Base-by-base conservation (phyloP, 2,113 vertebrate species). In the Oreochromis tanganicae region DNA sequence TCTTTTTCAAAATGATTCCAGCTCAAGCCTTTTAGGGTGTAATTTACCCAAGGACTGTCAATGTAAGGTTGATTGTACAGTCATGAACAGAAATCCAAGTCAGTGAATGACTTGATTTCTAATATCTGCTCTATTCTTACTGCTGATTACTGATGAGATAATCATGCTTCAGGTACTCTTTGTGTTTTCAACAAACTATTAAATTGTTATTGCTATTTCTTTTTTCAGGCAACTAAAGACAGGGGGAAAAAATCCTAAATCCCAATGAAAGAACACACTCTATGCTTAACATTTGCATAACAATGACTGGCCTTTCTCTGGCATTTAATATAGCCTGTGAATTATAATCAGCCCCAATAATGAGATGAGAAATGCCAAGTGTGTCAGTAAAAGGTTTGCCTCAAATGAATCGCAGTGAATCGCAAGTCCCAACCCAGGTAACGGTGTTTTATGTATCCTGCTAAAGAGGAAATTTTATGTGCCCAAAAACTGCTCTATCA, bases 261-360 rank as follows among this genome's bases (percentile, higher is more conserved):
- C 66, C 55, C 36, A 91, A 93, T 90, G 81, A 92, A 93, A 90
- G 84, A 95, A 95, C 92, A 91, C 87, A 93, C 94, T 95, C 90
- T 94, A 87, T 93, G 85, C 91, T 93, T 90, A 93, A 85, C 87
- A 96, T 96, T 96, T 96, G 94, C 95, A 96, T 96, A 95, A 96
- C 95, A 96, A 96, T 95, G 89, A 85, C 48, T 96, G 95, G 93
- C 95, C 95, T 96, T 96, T 96, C 91, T 85, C 83, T 96, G 96
- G 96, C 96, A 96, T 96, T 96, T 95, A 96, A 94, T 95, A 94
- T 94, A 91, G 87, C 87, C 90, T 87, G 90, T 94, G 95, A 95
- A 95, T 97, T 95, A 93, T 94, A 96, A 96, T 96, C 95, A 94
- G 94, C 87, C 85, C 63, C 88, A 94, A 95, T 96, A 96, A 96